Base-by-base conservation (phyloP, 2,888 invertebrate genomes). In the Teleiodes luculella region DNA sequence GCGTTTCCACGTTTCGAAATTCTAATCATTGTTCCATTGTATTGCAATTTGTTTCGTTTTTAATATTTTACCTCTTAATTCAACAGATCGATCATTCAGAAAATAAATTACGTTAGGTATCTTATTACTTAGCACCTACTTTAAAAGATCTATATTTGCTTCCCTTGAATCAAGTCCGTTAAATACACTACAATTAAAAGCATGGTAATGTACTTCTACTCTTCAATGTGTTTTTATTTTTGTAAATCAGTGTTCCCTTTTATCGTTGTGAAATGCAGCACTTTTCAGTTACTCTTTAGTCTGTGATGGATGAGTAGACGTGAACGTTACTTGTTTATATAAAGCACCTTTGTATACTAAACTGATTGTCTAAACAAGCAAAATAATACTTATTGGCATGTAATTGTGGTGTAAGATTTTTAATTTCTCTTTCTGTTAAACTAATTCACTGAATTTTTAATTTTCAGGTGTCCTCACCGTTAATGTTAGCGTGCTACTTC, bases 401-500 rank as follows among this genome's bases (percentile, higher is more conserved):
- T n/a, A 28, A 20, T 28, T 45, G 4, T 36, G 16, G 35, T 13
- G 16, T 20, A 24, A 24, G 24, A n/a, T 11, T 30, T 47, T 14
- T 0, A 7, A 36, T 20, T 20, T 35, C 35, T 20, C n/a, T n/a
- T n/a, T n/a, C n/a, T n/a, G n/a, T n/a, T n/a, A n/a, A n/a, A n/a
- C n/a, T n/a, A n/a, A n/a, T n/a, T n/a, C n/a, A n/a, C n/a, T n/a
- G n/a, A n/a, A n/a, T n/a, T 49, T 8, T 37, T 28, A 60, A 43
- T 73, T 88, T 94, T 74, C 93, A 97, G 97, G 95, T 89, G 95
- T 96, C 76, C 92, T 97, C 87, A 95, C 95, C 73, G 97, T 97
- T 67, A 97, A 97, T 90, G 96, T 97, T 84, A 97, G 96, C 90
- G 97, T 97, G 70, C 92, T 97, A 84, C 93, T 97, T 76, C 93